Conservation (phyloP, 2,113 vertebrate species). For the Daubentonia madagascariensis region DNA sequence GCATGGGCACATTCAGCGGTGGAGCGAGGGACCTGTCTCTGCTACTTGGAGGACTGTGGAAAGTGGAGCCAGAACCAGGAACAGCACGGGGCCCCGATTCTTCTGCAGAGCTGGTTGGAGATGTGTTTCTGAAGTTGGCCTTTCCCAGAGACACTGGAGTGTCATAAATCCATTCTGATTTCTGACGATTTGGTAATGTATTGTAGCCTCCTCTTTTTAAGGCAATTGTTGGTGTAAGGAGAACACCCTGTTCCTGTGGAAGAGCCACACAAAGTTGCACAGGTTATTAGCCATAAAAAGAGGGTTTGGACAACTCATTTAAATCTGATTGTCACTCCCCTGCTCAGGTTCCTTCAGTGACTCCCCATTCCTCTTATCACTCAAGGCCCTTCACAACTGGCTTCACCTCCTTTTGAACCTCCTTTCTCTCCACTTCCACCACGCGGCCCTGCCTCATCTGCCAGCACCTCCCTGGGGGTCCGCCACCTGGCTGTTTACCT, state of each 20-base stretch:
- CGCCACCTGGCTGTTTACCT: neutral
- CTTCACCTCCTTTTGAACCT: neutral
- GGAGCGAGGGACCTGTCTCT: conserved; percentile 3
- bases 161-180: conserved; percentile 92
- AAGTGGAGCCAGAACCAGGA: neutral
- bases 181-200: conserved; percentile 85
- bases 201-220: conserved; percentile 74
- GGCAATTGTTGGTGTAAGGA: conserved; percentile 43
- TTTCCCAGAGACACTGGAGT: conserved; percentile 84
- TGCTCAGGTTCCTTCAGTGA: neutral
- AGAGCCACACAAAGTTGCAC: conserved; percentile 75
- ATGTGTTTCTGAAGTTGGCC: neutral
- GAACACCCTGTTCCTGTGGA: neutral
- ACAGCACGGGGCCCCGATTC: conserved; percentile 62
- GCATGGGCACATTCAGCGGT: conserved; percentile 44
- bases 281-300: neutral
- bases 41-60: neutral
- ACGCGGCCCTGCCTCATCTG: fast-evolving
- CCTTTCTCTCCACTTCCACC: neutral
- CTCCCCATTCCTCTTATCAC: neutral
- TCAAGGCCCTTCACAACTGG: neutral
- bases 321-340: fast-evolving
- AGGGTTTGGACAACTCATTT: fast-evolving
- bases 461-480: neutral
- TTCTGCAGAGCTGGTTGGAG: conserved; percentile 23